Base-by-base conservation (phyloP, 2,888 invertebrate genomes). In the Lithophane leautieri region DNA sequence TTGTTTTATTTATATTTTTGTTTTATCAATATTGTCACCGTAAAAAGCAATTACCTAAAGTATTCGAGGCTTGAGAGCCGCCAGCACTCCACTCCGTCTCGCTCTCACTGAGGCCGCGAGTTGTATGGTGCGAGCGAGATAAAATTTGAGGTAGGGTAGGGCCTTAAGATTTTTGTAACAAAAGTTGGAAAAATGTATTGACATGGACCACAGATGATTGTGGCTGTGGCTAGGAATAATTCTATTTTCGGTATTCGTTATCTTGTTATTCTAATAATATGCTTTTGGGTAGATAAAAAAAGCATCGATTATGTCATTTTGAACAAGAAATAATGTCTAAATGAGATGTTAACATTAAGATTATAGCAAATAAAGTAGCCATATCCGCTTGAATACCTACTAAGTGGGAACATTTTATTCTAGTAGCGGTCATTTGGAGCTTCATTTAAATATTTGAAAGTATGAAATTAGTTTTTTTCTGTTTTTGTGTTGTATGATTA, bases 391-490 rank as follows among this genome's bases (percentile, higher is more conserved):
- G 79, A 58, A 68, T 75, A 78, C n/a, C n/a, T n/a, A n/a, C 52
- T 66, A 52, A 74, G 52, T 76, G 65, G 70, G 42, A 61, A 34
- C 67, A 77, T 73, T 42, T 81, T 76, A 54, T 60, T 72, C 72
- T 73, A 70, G 78, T 83, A 76, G 70, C 73, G 40, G 25, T 52
- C 61, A 76, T 70, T 83, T 65, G 52, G 8, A 4, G 62, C 50
- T 76, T 80, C 63, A 83, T 83, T 83, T 79, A 62, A 83, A 83
- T 83, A 83, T 82, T 82, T 66, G 2, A 70, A 66, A 72, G 52
- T 34, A 54, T 69, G 42, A 34, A 56, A 71, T 71, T 56, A 2
- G 28, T 47, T 44, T 65, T 61, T 52, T 65, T 74, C 25, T 78
- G 12, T 1, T 22, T 67, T 68, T 68, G 22, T 60, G 4, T 54